These are phyloP conservation scores for Cyanoderma ruficeps DNA, from an alignment of 2,113 vertebrate genomes.

Conservation along the genomic window DNA sequence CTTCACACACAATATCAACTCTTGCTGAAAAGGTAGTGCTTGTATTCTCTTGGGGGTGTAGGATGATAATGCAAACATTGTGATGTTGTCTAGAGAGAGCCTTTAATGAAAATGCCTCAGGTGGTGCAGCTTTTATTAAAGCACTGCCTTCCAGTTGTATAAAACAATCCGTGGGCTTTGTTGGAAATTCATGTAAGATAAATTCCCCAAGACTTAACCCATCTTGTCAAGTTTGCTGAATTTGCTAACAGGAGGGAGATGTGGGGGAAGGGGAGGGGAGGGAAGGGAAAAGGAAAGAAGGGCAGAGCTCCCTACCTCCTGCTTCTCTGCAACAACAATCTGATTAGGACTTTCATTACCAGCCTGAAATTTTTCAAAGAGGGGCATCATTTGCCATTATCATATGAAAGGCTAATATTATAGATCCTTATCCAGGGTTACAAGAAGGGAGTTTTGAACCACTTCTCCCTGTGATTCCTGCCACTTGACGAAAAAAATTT, in stretches of 20 bases:
- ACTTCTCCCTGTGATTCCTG: constrained; percentile 76
- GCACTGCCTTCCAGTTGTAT: constrained; percentile 75
- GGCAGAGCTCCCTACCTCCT: constrained; percentile 10
- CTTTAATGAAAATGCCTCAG: constrained; percentile 92
- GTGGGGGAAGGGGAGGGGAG: not conserved
- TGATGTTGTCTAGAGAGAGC: constrained; percentile 78
- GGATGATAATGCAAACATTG: constrained; percentile 76
- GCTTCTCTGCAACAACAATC: constrained; percentile 70
- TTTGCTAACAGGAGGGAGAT: constrained; percentile 43
- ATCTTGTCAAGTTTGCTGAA: constrained; percentile 74
- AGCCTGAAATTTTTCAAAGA: constrained; percentile 79
- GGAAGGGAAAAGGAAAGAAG: not conserved
- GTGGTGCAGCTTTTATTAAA: constrained; percentile 83
- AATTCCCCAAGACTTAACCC: constrained; percentile 72
- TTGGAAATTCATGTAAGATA: constrained; percentile 80
- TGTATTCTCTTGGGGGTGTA: constrained; percentile 72
- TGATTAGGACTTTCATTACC: constrained; percentile 81
- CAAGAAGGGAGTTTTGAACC: constrained; percentile 71
- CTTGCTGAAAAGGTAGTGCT: constrained; percentile 74
- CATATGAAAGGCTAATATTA: constrained; percentile 83
- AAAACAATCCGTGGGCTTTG: constrained; percentile 76
- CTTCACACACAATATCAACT: constrained; percentile 75
- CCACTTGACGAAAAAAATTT: constrained; percentile 91
- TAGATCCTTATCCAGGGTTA: constrained; percentile 80
- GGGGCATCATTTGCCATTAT: constrained; percentile 79